Conservation (phyloP, 2,113 vertebrate genomes). For the Peromyscus polionotus region DNA sequence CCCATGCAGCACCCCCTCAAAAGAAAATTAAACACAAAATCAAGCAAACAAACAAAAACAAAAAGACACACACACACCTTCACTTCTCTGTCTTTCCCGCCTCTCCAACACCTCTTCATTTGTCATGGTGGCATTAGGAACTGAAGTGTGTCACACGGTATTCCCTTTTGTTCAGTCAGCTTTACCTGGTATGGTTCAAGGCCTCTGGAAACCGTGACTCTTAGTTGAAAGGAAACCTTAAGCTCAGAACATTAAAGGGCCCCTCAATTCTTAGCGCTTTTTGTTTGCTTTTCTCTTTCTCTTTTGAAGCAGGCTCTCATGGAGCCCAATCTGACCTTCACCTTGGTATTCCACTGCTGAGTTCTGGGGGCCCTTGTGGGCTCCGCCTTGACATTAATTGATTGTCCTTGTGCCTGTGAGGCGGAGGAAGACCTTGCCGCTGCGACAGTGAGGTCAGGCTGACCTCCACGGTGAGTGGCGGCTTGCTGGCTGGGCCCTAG, state of each 20-base stretch:
- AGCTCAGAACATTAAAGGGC: not conserved
- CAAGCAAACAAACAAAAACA: not conserved
- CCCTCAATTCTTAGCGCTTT: not conserved
- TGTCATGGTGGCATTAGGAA: not conserved
- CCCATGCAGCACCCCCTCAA: not conserved
- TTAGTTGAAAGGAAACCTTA: not conserved
- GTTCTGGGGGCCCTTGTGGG: not conserved
- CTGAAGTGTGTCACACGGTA: not conserved
- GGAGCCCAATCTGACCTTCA: not conserved
- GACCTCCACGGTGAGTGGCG: not conserved
- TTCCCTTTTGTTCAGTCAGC: not conserved
- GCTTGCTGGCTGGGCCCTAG: not conserved
- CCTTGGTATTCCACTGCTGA: not conserved
- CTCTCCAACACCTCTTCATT: not conserved
- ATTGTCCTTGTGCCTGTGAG: not conserved
- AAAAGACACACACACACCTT: not conserved
- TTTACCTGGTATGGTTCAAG: not conserved
- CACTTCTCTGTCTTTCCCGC: too few species aligned
- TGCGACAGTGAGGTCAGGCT: not conserved
- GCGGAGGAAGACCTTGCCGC: not conserved
- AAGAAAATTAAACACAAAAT: not conserved
- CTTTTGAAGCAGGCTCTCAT: not conserved
- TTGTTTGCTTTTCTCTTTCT: not conserved
- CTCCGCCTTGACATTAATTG: not conserved
- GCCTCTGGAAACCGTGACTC: not conserved